Conservation (phyloP, 2,888 invertebrate genomes). For the Orchestes rusci region DNA sequence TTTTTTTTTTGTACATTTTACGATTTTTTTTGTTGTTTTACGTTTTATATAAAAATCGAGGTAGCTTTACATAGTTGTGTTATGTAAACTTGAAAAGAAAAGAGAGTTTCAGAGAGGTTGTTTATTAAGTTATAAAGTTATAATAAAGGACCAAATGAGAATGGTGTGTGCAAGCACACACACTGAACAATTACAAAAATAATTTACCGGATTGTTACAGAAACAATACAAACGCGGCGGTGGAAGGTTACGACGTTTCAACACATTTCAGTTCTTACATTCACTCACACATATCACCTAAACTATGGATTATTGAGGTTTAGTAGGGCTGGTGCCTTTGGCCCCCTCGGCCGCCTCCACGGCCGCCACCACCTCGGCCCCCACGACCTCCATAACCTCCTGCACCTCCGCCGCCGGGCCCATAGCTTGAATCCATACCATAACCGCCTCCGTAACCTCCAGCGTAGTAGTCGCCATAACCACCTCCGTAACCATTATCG, state of each 20-base stretch:
- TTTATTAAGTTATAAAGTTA: constrained; percentile 22
- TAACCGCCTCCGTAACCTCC: constrained; percentile 18
- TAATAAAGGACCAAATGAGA: too few relatives aligned
- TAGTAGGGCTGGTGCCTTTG: constrained; percentile 25
- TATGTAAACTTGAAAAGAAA: constrained; percentile 18
- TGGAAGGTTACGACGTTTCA: too few relatives aligned
- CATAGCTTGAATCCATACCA: constrained; percentile 13
- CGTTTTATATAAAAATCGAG: constrained; percentile 20
- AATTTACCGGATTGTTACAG: constrained; percentile 16
- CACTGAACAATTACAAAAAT: too few relatives aligned
- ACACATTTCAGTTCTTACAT: constrained; percentile 16
- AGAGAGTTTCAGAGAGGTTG: constrained; percentile 22
- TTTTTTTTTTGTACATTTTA: constrained; percentile 15
- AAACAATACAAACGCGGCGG: constrained; percentile 20
- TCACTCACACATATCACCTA: constrained; percentile 23
- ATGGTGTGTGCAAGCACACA: too few relatives aligned
- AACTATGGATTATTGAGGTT: constrained; percentile 4
- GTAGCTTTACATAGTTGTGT: constrained; percentile 22
- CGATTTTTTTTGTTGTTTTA: constrained; percentile 12
- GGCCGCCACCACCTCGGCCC: constrained; percentile 14
- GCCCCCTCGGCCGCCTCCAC: constrained; percentile 23
- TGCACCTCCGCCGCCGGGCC: constrained; percentile 7
- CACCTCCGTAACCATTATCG: constrained; percentile 21
- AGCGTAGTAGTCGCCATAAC: constrained; percentile 17
- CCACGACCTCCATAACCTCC: constrained; percentile 14